phyloP scores from a whole-genome alignment of 2,113 vertebrate genomes.

The Chloropsis hardwickii region DNA sequence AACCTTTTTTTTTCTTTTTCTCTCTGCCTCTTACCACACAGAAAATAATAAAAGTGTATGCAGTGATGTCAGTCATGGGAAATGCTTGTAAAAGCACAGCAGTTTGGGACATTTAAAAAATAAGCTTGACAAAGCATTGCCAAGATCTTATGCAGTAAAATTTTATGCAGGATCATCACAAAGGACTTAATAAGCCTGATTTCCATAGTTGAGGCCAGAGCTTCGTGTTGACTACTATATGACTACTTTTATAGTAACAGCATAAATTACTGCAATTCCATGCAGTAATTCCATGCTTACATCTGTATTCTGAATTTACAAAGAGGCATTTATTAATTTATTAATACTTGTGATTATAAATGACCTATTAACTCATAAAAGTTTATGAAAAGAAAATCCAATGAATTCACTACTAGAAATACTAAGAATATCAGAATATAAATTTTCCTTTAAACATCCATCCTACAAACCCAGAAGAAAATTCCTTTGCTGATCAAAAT shows the following conservation, averaged over 20 bases:
- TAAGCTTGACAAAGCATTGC: neutral
- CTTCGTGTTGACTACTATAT: neutral
- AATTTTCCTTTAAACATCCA: neutral
- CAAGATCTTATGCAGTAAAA: neutral
- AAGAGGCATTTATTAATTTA: neutral
- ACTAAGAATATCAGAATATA: neutral
- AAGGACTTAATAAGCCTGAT: neutral
- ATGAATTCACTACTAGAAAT: neutral
- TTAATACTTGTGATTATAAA: neutral
- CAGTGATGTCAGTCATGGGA: neutral
- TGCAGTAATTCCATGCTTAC: neutral
- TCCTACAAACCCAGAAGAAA: neutral
- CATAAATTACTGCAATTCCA: neutral
- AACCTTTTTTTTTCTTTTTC: neutral
- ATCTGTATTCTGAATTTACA: neutral
- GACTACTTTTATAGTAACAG: neutral
- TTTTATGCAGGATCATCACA: neutral
- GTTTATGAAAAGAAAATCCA: neutral
- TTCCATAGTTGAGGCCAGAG: neutral
- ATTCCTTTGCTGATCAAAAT: neutral
- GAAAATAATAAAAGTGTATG: neutral
- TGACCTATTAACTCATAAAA: neutral
- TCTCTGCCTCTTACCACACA: neutral
- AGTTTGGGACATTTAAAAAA: neutral
- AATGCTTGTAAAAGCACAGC: neutral